phyloP scores from a whole-genome alignment of 2,113 vertebrate genomes.

The Cryptomyrus ogoouensis region DNA sequence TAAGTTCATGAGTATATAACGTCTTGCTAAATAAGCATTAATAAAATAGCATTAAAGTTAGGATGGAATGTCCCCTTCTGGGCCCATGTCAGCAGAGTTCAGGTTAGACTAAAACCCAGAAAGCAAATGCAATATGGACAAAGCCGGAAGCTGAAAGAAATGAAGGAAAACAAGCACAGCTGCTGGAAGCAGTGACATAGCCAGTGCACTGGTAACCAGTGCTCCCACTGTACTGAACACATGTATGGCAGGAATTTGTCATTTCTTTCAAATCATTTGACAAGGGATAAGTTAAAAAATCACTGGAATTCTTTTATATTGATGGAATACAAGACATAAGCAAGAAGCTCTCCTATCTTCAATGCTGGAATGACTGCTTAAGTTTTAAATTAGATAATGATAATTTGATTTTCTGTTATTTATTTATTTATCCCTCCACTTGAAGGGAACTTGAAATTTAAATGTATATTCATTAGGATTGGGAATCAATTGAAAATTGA shows the following conservation, averaged over 20 bases:
- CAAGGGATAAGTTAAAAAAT: not conserved
- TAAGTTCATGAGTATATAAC: not conserved
- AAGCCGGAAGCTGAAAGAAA: not conserved
- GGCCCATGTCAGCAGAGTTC: not conserved
- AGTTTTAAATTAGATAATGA: not conserved
- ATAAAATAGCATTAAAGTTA: not conserved
- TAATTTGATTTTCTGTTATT: not conserved
- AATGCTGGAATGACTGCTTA: not conserved
- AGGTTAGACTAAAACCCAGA: constrained; percentile 8
- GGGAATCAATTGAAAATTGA: not conserved
- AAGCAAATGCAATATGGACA: not conserved
- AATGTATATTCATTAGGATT: not conserved
- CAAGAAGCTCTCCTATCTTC: not conserved
- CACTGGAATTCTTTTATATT: not conserved
- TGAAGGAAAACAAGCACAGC: not conserved
- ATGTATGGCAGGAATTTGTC: not conserved
- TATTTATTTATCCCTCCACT: not conserved
- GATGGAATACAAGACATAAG: not conserved
- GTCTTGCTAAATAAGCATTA: not conserved
- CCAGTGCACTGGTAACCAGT: not conserved
- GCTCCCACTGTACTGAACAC: not conserved
- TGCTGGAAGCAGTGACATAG: not conserved
- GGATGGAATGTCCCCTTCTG: not conserved
- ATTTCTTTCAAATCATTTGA: not conserved
- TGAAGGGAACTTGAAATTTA: not conserved